Conservation (phyloP, 2,888 invertebrate genomes). For the Apamea crenata region DNA sequence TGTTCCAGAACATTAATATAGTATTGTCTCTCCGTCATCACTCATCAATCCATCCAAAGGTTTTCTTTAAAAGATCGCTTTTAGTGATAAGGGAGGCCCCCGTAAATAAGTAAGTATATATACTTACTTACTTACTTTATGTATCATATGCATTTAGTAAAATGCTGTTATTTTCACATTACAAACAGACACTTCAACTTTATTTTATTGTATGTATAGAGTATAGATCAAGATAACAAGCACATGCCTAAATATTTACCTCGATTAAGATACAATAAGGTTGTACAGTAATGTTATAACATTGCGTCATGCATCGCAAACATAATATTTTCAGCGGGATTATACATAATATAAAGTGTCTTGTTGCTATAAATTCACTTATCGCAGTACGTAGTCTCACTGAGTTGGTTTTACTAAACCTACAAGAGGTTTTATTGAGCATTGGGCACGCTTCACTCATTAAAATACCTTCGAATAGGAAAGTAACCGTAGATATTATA, state of each 20-base stretch:
- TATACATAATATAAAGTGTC: background rate
- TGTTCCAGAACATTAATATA: background rate
- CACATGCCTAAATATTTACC: constrained; percentile 9
- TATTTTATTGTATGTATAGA: background rate
- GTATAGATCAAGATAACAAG: background rate
- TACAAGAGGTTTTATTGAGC: background rate
- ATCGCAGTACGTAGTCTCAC: background rate
- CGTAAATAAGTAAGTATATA: no score
- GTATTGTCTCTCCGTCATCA: background rate
- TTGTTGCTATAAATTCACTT: constrained; percentile 5
- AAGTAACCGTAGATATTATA: no score
- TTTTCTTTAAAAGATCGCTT: background rate
- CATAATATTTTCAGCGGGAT: background rate
- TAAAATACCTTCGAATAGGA: background rate
- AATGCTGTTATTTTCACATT: background rate
- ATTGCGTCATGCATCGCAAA: background rate
- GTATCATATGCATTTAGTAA: background rate
- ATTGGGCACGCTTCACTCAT: background rate
- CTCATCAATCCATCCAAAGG: background rate
- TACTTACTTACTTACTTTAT: no score
- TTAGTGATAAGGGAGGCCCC: no score
- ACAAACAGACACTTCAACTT: background rate
- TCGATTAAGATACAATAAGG: background rate
- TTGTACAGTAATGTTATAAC: constrained; percentile 22
- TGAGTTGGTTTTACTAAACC: background rate